A percentile compares a stretch with the other conserved stretches of the same genome.
phyloP scores from a whole-genome alignment of 1,140 invertebrate genomes.

The Diprion similis region DNA sequence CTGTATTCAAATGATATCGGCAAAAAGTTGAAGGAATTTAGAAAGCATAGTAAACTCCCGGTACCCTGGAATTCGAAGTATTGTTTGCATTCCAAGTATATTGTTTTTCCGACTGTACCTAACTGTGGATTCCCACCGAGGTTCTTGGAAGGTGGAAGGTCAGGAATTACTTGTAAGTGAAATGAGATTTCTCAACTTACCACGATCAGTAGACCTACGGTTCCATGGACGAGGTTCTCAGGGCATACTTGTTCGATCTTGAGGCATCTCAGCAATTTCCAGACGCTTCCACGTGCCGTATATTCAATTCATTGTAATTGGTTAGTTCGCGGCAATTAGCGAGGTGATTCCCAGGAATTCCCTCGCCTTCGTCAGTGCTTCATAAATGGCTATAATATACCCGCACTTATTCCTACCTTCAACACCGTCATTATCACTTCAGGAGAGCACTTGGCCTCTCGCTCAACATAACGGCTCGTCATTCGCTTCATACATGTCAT shows the following conservation, averaged over 20 bases:
- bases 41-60: no score
- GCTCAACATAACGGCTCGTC: no score
- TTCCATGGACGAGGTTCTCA: no score
- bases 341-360: not conserved
- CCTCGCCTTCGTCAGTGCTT: not conserved
- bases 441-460: not conserved
- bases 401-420: not conserved
- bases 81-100: no score
- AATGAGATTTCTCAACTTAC: not conserved
- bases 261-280: no score
- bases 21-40: no score
- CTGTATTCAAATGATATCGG: no score
- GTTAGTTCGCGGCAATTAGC: not conserved
- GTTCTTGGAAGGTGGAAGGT: not conserved
- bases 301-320: not conserved
- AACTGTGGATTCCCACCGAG: not conserved
- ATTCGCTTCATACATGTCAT: no score
- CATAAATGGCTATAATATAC: not conserved
- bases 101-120: not conserved
- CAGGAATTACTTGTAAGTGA: not conserved
- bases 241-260: no score
- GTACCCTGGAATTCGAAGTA: no score
- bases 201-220: not conserved
- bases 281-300: not conserved
- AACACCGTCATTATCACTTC: not conserved